Evolutionary conservation across 2,113 vertebrate species (phyloP).

Genomic region (Chelonoidis abingdonii): DNA sequence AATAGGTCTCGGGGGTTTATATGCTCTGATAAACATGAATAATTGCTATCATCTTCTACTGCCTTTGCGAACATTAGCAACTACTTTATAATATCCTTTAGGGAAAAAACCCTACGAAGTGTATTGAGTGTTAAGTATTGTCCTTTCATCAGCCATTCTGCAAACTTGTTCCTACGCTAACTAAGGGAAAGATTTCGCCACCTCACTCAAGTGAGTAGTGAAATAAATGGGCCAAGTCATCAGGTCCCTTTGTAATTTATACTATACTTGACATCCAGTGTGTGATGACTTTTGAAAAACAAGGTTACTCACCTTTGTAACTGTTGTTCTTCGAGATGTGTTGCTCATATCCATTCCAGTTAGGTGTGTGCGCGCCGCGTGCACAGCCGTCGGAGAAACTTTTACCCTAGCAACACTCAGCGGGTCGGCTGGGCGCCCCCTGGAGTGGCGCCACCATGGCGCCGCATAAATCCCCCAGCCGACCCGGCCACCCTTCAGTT

Average conservation of each 20-base stretch:
- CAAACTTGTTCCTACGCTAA: accelerated
- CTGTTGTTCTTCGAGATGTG: no score
- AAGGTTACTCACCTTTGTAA: no score
- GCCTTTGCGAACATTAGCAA: neutral
- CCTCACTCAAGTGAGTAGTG: neutral
- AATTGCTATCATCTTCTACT: neutral
- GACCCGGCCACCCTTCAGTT: no score
- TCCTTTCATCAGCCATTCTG: neutral
- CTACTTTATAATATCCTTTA: neutral
- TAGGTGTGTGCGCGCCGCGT: no score
- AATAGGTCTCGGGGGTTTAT: neutral
- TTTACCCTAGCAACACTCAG: no score
- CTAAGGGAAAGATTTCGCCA: neutral
- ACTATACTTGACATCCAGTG: neutral
- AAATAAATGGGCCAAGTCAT: accelerated
- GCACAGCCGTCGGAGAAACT: no score
- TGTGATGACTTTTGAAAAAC: neutral
- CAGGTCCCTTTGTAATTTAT: accelerated
- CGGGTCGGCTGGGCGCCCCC: no score
- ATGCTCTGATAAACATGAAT: neutral
- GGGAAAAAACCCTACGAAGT: neutral
- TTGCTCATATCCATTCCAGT: no score
- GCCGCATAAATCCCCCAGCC: no score
- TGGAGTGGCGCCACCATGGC: no score
- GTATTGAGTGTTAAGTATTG: neutral